phyloP scores from a whole-genome alignment of 2,888 invertebrate genomes.

The Thymelicus lineola region DNA sequence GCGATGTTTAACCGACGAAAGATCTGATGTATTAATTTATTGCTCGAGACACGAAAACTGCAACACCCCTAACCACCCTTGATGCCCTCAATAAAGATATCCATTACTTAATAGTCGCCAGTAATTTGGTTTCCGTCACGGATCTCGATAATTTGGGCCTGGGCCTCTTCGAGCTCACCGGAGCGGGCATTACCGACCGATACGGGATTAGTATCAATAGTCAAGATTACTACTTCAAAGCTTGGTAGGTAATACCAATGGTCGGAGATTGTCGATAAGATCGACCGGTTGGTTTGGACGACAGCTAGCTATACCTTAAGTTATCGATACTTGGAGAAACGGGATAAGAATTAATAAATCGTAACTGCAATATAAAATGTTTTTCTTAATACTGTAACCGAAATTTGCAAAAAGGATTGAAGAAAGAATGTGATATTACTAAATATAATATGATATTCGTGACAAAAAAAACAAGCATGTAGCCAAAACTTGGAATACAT shows the following conservation, averaged over 20 bases:
- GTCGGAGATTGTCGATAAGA: slow-evolving; percentile 17
- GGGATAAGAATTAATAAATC: too few relatives aligned
- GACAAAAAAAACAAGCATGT: too few relatives aligned
- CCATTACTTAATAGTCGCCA: neutral
- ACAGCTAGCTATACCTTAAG: neutral
- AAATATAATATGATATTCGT: too few relatives aligned
- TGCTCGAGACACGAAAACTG: too few relatives aligned
- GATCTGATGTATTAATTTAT: too few relatives aligned
- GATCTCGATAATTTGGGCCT: neutral
- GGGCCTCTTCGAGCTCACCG: neutral
- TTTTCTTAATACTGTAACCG: too few relatives aligned
- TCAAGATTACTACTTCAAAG: slow-evolving; percentile 22
- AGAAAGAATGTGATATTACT: too few relatives aligned
- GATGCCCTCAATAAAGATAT: neutral
- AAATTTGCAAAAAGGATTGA: too few relatives aligned
- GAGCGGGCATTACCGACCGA: slow-evolving; percentile 13
- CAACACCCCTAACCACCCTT: neutral
- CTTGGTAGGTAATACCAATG: slow-evolving; percentile 15
- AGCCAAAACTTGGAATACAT: too few relatives aligned
- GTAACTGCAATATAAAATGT: too few relatives aligned
- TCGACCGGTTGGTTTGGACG: neutral
- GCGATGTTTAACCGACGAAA: too few relatives aligned
- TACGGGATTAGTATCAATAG: slow-evolving; percentile 30
- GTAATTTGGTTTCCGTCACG: neutral
- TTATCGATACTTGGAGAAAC: neutral